Percentiles rank a stretch among this genome's conserved stretches.
Evolutionary conservation across 2,797 vertebrate species (phyloP).

Genomic region (Spizella passerina): DNA sequence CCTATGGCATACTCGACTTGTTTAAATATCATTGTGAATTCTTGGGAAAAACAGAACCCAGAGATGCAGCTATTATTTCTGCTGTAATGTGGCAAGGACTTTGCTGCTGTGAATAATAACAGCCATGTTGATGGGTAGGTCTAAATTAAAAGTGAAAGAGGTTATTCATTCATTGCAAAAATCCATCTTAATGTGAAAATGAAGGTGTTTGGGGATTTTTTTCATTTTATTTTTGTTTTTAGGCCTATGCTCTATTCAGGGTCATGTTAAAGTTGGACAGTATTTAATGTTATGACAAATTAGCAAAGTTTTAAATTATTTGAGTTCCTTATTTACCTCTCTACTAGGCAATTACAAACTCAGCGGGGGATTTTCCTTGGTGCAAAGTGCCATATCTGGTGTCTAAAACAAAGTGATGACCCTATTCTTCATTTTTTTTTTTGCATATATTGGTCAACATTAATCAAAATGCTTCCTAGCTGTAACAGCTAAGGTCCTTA

Average conservation of each 20-base stretch:
- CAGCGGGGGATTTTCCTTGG: background rate
- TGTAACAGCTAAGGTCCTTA: background rate
- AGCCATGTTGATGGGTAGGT: conserved; percentile 6
- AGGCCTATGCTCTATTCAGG: background rate
- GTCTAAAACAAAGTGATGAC: background rate
- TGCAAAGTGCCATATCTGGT: background rate
- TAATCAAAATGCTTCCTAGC: background rate
- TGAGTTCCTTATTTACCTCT: background rate
- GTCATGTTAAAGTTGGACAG: background rate
- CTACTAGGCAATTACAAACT: background rate
- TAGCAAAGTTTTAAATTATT: background rate
- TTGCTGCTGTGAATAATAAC: conserved; percentile 44
- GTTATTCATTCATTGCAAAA: conserved; percentile 34
- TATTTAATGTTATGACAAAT: background rate
- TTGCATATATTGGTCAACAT: background rate
- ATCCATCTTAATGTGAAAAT: background rate
- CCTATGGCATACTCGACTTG: background rate
- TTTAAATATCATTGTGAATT: conserved; percentile 32
- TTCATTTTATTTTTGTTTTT: background rate
- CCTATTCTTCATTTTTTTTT: background rate
- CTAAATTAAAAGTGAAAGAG: conserved; percentile 58
- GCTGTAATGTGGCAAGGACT: background rate
- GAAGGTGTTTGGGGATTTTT: background rate
- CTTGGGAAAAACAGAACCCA: background rate
- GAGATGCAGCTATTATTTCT: conserved; percentile 24